Conservation (phyloP, 2,113 vertebrate genomes). For the Halcyon senegalensis region DNA sequence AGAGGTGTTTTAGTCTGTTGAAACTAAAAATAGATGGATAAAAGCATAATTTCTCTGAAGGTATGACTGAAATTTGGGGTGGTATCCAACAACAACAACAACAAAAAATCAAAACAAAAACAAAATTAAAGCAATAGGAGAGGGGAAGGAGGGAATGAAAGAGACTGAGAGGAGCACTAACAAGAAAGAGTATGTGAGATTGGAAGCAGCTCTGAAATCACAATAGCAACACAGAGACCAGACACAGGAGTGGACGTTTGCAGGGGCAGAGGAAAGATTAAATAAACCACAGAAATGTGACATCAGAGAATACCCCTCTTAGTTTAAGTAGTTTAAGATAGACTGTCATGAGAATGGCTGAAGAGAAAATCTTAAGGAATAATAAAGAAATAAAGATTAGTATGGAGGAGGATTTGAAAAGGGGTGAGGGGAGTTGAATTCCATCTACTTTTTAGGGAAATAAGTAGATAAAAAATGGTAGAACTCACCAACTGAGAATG, state of each 20-base stretch:
- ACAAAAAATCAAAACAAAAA: background rate
- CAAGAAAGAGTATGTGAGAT: background rate
- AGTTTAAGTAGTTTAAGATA: background rate
- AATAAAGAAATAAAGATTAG: background rate
- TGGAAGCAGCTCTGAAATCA: background rate
- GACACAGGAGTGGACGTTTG: background rate
- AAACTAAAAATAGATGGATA: background rate
- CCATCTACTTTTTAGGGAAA: background rate
- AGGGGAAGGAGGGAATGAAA: background rate
- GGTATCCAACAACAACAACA: accelerated
- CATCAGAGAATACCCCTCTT: background rate
- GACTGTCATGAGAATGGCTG: background rate
- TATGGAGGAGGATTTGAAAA: background rate
- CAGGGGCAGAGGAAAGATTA: background rate
- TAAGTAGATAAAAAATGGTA: background rate
- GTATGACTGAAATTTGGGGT: background rate
- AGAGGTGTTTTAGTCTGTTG: background rate
- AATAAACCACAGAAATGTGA: background rate
- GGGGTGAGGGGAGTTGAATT: background rate
- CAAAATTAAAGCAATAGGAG: background rate
- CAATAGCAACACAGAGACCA: background rate
- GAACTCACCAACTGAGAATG: accelerated
- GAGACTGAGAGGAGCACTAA: background rate
- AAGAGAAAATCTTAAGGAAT: background rate
- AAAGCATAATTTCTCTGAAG: background rate